Percentiles rank a stretch among this genome's conserved stretches.
phyloP scores from a whole-genome alignment of 1,140 invertebrate genomes.

The Diabrotica undecimpunctata region DNA sequence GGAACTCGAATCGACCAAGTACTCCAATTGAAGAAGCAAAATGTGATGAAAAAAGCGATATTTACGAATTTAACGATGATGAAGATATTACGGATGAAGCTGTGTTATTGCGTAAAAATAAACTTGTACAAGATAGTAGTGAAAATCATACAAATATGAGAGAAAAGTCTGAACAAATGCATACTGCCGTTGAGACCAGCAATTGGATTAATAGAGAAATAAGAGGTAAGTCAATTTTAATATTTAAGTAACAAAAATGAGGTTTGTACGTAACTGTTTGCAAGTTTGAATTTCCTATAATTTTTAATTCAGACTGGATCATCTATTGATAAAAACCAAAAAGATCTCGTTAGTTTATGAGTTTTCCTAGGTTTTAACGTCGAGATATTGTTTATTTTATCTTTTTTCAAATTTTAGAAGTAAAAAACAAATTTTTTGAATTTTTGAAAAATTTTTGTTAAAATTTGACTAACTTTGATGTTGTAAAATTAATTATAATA shows the following conservation, averaged over 20 bases:
- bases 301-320: no score
- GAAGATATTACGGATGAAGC: slow-evolving; percentile 30
- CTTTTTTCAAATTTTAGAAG: no score
- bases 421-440: no score
- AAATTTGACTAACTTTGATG: no score
- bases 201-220: background rate
- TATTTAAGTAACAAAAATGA: slow-evolving; percentile 14
- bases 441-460: no score
- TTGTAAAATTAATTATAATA: no score
- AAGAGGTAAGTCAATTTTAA: background rate
- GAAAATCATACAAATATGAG: slow-evolving; percentile 15
- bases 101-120: slow-evolving; percentile 29
- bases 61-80: slow-evolving; percentile 52
- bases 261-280: no score
- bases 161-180: slow-evolving; percentile 26
- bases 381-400: no score
- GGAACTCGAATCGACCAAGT: slow-evolving; percentile 3
- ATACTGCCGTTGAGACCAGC: slow-evolving; percentile 18
- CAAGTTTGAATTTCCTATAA: no score
- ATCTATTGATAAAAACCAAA: no score
- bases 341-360: no score
- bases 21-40: slow-evolving; percentile 17
- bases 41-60: slow-evolving; percentile 31
- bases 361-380: no score
- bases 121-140: slow-evolving; percentile 12